These are phyloP conservation scores for Lithodes maja DNA, from an alignment of 2,888 invertebrate species.

Conservation along the genomic window DNA sequence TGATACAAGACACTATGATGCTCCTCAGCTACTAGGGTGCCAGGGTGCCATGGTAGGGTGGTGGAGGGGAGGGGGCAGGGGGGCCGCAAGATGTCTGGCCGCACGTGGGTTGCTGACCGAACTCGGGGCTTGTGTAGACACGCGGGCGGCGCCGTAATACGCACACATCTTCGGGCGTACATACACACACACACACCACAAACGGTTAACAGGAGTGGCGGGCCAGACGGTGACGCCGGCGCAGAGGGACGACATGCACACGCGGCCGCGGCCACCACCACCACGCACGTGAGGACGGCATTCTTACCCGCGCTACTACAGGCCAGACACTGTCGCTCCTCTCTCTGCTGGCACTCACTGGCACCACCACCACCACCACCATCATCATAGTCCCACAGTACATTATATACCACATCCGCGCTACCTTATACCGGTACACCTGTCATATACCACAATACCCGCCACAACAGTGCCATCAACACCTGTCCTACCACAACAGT, in stretches of 20 bases:
- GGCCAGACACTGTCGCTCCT: slow-evolving; percentile 55
- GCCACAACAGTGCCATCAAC: no score
- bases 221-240: slow-evolving; percentile 61
- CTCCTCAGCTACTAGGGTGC: neutral
- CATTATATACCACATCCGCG: slow-evolving; percentile 30
- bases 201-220: slow-evolving; percentile 33
- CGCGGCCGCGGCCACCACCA: slow-evolving; percentile 54
- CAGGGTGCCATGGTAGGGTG: neutral
- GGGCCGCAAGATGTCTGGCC: slow-evolving; percentile 27
- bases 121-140: slow-evolving; percentile 43
- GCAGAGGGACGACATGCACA: slow-evolving; percentile 55
- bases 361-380: slow-evolving; percentile 32
- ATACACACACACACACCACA: slow-evolving; percentile 46
- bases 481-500: no score
- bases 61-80: neutral
- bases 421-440: neutral
- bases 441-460: no score
- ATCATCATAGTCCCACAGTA: slow-evolving; percentile 8
- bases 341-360: slow-evolving; percentile 59
- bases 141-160: slow-evolving; percentile 39
- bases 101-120: slow-evolving; percentile 54
- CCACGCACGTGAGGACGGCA: slow-evolving; percentile 64
- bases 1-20: no score
- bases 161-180: slow-evolving; percentile 54
- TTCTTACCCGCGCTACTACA: slow-evolving; percentile 64